These are phyloP conservation scores for Macaca mulatta DNA, from an alignment of 2,113 vertebrate genomes.

Conservation along the genomic window DNA sequence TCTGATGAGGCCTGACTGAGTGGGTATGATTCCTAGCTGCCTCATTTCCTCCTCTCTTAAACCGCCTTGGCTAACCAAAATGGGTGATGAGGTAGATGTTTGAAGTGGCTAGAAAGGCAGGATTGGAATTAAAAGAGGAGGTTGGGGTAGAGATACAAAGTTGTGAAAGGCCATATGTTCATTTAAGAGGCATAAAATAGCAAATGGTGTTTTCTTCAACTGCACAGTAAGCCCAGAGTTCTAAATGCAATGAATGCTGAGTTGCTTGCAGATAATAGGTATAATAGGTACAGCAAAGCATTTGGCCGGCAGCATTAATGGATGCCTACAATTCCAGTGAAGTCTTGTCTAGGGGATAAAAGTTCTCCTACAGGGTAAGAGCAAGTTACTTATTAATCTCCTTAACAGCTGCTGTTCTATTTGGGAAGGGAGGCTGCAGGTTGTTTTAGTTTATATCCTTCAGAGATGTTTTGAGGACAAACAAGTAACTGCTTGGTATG, in stretches of 20 bases:
- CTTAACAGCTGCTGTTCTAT: conserved; percentile 45
- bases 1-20: background rate
- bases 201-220: conserved; percentile 44
- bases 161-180: conserved; percentile 45
- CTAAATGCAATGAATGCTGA: conserved; percentile 32
- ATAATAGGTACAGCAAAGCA: background rate
- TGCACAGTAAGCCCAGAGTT: background rate
- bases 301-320: conserved; percentile 8
- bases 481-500: conserved; percentile 42
- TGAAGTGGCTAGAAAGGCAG: conserved; percentile 34
- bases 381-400: conserved; percentile 74
- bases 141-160: background rate
- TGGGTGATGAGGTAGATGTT: background rate
- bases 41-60: background rate
- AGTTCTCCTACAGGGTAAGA: conserved; percentile 43
- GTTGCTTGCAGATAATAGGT: conserved; percentile 45
- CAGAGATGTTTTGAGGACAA: conserved; percentile 61
- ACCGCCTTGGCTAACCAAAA: background rate
- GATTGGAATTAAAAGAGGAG: conserved; percentile 20
- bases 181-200: conserved; percentile 14
- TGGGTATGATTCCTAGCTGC: background rate
- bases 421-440: background rate
- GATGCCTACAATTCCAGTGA: conserved; percentile 58
- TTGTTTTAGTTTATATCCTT: conserved; percentile 58
- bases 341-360: conserved; percentile 65